Evolutionary conservation across 1,140 invertebrate genomes (phyloP), one percentile per base, ranked within the genome.

Genomic region (Papilio machaon): DNA sequence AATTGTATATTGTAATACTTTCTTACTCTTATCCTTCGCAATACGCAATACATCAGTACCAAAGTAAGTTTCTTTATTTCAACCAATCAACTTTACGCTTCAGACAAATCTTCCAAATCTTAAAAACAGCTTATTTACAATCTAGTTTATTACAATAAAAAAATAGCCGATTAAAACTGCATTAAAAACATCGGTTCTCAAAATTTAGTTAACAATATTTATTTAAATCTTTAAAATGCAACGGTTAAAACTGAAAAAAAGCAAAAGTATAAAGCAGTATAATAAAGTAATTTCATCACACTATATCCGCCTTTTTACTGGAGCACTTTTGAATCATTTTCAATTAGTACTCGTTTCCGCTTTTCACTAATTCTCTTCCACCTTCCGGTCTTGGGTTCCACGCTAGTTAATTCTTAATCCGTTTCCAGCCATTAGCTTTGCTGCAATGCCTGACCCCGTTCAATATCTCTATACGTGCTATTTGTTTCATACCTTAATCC

Each of bases 361-460:
- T 76, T 54, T 54, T 54, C 74, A 76, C 74, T 76, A 76, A 76
- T 76, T 76, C 74, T 76, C 74, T 76, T 54, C 74, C 74, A 76
- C 74, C 74, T 76, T 76, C 74, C 74, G 74, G 74, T 54, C 74
- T 76, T 54, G 74, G 74, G 74, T 70, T 70, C 46, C 74, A 76
- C 74, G 47, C 49, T 52, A 76, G 74, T 76, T 76, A 76, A 76
- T 76, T 76, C 74, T 76, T 76, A 49, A 76, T 76, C 74, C 74
- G 74, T 76, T 76, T 76, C 74, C 74, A 76, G 74, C 74, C 74
- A 76, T 76, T 76, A 76, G 74, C 74, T 76, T 76, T 54, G 74
- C 74, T 76, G 74, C 74, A 76, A 19, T 11, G 35, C 35, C n/a
- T 49, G 46, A 76, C 46, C 74, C 23, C 46, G 43, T 47, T 76